Percentiles rank a stretch among this genome's conserved stretches.
phyloP scores from a whole-genome alignment of 2,797 vertebrate genomes.

The Rallus crepitans region DNA sequence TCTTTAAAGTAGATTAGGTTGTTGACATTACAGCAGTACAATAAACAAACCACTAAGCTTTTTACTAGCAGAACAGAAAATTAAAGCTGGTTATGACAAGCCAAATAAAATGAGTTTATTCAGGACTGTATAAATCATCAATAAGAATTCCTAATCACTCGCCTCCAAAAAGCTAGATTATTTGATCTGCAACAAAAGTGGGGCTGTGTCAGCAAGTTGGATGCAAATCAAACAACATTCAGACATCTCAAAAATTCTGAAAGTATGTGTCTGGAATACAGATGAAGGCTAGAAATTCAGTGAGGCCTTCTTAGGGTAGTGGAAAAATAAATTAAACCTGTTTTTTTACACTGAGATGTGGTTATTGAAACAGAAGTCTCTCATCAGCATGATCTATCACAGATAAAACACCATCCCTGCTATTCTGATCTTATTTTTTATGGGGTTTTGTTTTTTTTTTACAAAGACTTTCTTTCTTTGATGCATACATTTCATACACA shows the following conservation, averaged over 20 bases:
- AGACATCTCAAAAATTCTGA: constrained; percentile 54
- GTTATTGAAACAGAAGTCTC: constrained; percentile 7
- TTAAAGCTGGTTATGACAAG: constrained; percentile 58
- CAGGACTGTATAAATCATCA: constrained; percentile 56
- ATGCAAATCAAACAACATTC: constrained; percentile 60
- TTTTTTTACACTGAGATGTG: background rate
- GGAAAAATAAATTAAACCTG: background rate
- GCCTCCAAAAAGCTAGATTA: constrained; percentile 59
- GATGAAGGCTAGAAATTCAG: constrained; percentile 29
- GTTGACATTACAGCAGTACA: constrained; percentile 63
- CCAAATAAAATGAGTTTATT: constrained; percentile 70
- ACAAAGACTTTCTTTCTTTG: background rate
- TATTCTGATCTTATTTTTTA: background rate
- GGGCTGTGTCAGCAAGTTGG: constrained; percentile 62
- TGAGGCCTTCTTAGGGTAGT: background rate
- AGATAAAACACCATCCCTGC: background rate
- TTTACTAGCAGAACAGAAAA: constrained; percentile 72
- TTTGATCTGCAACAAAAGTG: constrained; percentile 65
- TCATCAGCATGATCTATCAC: background rate
- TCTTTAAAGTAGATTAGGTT: constrained; percentile 74
- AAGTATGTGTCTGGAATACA: constrained; percentile 38
- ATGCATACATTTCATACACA: background rate
- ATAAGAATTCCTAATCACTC: constrained; percentile 61
- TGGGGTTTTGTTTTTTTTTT: background rate
- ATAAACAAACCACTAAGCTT: constrained; percentile 62